phyloP scores from a whole-genome alignment of 2,113 vertebrate genomes.

The Chionomys nivalis region DNA sequence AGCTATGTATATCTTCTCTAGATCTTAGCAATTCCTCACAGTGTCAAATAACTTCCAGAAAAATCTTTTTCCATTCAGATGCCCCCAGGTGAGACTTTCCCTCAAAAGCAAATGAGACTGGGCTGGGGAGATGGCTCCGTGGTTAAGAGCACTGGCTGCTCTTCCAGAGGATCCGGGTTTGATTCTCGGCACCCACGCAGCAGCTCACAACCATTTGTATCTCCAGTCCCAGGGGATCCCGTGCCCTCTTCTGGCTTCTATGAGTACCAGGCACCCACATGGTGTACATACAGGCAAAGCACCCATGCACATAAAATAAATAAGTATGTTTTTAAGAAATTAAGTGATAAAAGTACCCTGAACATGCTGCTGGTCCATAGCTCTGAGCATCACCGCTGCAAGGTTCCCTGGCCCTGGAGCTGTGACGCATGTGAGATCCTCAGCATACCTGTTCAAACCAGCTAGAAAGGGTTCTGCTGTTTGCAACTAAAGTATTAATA shows the following conservation, averaged over 20 bases:
- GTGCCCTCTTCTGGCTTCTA: not conserved
- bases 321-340: not conserved
- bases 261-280: not conserved
- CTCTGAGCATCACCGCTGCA: not conserved
- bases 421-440: not conserved
- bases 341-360: not conserved
- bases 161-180: not conserved
- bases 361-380: not conserved
- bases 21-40: not conserved
- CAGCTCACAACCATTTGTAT: not conserved
- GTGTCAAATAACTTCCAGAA: conserved; percentile 24
- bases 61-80: not conserved
- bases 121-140: not conserved
- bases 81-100: not conserved
- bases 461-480: not conserved
- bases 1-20: not conserved
- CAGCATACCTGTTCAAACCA: not conserved
- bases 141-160: not conserved
- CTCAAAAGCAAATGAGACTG: not conserved
- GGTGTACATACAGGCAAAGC: not conserved
- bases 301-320: not conserved
- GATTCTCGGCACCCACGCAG: not conserved
- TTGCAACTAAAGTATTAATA: not conserved
- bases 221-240: not conserved
- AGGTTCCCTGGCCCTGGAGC: not conserved